Evolutionary conservation across 2,888 invertebrate genomes (phyloP).

Genomic region (Zootermopsis nevadensis): DNA sequence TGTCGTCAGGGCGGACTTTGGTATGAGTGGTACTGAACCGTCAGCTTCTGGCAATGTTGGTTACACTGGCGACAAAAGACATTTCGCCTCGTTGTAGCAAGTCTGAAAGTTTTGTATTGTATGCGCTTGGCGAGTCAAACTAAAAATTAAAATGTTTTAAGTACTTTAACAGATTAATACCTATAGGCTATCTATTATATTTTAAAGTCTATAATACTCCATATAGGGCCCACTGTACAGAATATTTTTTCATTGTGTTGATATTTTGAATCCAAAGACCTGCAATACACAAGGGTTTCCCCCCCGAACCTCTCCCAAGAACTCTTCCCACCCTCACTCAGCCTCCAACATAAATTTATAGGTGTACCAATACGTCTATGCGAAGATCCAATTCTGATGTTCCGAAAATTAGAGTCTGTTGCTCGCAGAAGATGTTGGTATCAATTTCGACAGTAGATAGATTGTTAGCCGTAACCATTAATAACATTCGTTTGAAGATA

Average conservation of each 20-base stretch:
- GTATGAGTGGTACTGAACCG: too few species aligned
- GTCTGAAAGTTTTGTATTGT: too few species aligned
- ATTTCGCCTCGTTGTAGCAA: too few species aligned
- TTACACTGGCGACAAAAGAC: too few species aligned
- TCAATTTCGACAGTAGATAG: constrained; percentile 35
- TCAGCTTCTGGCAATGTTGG: too few species aligned
- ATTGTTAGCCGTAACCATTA: constrained; percentile 25
- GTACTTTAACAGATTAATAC: too few species aligned
- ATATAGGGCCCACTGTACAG: background rate
- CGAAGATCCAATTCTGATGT: constrained; percentile 9
- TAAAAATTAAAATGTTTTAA: too few species aligned
- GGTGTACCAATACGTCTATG: constrained; percentile 20
- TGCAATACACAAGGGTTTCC: background rate
- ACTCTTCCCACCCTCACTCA: too few species aligned
- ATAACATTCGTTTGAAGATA: constrained; percentile 20
- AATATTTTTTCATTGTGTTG: background rate
- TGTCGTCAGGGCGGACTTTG: too few species aligned
- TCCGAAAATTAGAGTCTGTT: constrained; percentile 5
- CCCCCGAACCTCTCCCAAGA: background rate
- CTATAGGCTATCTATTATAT: too few species aligned
- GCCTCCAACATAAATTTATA: background rate
- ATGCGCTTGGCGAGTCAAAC: too few species aligned
- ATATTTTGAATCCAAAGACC: background rate
- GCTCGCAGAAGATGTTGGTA: constrained; percentile 3
- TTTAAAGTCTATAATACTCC: too few species aligned